A percentile compares a stretch with the other conserved stretches of the same genome.
Conservation (phyloP, 1,140 invertebrate genomes). For the Cyclina sinensis region DNA sequence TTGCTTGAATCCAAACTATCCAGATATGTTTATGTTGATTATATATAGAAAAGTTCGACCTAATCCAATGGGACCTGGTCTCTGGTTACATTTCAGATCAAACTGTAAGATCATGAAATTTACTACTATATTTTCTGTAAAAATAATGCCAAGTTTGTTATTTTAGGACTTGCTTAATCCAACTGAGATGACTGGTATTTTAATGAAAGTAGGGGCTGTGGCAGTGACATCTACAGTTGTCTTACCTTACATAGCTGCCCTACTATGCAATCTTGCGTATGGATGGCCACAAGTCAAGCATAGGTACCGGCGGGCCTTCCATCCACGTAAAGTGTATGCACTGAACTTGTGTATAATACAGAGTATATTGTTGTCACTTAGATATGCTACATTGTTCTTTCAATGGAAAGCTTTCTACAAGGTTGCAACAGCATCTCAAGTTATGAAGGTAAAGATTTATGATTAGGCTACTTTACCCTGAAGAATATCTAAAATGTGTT, state of each 20-base stretch:
- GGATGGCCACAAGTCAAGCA: conserved; percentile 82
- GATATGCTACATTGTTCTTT: conserved; percentile 77
- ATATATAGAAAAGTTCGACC: no score
- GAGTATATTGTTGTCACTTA: conserved; percentile 75
- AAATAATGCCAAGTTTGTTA: no score
- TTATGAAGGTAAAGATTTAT: conserved; percentile 80
- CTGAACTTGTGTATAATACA: conserved; percentile 82
- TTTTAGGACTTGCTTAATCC: not conserved
- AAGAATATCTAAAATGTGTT: no score
- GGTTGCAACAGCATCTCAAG: conserved; percentile 68
- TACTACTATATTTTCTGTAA: no score
- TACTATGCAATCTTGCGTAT: conserved; percentile 81
- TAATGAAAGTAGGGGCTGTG: conserved; percentile 33
- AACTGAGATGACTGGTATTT: conserved; percentile 6
- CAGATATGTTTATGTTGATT: no score
- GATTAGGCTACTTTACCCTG: no score
- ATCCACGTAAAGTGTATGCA: conserved; percentile 83
- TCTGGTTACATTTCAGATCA: no score
- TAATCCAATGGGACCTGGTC: no score
- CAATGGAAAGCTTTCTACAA: conserved; percentile 83
- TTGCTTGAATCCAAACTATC: no score
- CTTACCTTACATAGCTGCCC: conserved; percentile 82
- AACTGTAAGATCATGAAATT: no score
- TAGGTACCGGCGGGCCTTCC: conserved; percentile 77
- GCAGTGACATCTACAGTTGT: conserved; percentile 72